These are phyloP conservation scores for Drosophila mimica DNA, from an alignment of 2,888 invertebrate species.

Conservation along the genomic window DNA sequence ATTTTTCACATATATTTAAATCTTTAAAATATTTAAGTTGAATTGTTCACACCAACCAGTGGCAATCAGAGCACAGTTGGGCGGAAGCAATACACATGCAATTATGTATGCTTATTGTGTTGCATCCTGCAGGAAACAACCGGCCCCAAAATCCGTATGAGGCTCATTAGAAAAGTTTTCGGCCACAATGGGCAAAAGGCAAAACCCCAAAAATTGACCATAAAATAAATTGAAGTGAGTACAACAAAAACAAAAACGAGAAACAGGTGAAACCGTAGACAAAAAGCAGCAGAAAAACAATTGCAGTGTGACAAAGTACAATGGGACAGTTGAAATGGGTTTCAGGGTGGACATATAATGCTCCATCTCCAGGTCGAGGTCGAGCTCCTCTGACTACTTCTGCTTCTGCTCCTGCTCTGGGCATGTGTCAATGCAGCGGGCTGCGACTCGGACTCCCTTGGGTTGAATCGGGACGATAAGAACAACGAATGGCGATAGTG, in stretches of 20 bases:
- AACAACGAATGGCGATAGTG: conserved; percentile 66
- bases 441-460: conserved; percentile 35
- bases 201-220: conserved; percentile 50
- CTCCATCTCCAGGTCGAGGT: conserved; percentile 6
- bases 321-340: conserved; percentile 65
- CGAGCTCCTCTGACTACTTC: not conserved
- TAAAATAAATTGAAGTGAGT: conserved; percentile 69
- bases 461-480: conserved; percentile 55
- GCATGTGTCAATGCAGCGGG: conserved; percentile 60
- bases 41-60: conserved; percentile 6
- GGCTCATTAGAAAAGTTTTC: conserved; percentile 71
- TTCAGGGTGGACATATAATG: conserved; percentile 35
- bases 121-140: conserved; percentile 49
- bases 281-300: conserved; percentile 48
- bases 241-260: conserved; percentile 45
- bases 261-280: conserved; percentile 37
- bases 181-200: conserved; percentile 36
- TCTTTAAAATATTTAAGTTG: conserved; percentile 4
- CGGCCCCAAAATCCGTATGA: conserved; percentile 58
- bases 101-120: conserved; percentile 63
- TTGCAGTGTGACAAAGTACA: conserved; percentile 69
- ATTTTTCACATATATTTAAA: not conserved
- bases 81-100: conserved; percentile 55
- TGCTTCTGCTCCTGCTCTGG: conserved; percentile 15
- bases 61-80: conserved; percentile 26